Percentiles rank a stretch among this genome's conserved stretches.
phyloP scores from a whole-genome alignment of 2,888 invertebrate species.

The Ornithoptera priamus region DNA sequence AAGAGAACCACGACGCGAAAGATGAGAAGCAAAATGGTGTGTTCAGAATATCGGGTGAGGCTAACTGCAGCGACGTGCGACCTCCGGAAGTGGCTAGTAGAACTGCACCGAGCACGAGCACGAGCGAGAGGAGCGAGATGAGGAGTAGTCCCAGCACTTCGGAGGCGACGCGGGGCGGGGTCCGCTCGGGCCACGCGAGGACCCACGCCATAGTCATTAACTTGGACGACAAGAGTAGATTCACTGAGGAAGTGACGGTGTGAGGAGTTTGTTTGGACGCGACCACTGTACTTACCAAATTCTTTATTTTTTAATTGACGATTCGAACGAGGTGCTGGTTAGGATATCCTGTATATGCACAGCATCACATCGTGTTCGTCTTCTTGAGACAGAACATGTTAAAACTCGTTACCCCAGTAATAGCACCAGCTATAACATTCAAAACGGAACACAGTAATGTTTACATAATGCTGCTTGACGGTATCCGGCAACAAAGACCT shows the following conservation, averaged over 20 bases:
- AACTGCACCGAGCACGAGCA: conserved; percentile 35
- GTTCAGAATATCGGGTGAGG: conserved; percentile 73
- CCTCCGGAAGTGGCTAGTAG: conserved; percentile 56
- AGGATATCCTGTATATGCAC: no score
- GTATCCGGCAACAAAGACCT: no score
- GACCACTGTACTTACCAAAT: conserved; percentile 49
- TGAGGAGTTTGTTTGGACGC: conserved; percentile 48
- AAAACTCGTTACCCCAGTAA: no score
- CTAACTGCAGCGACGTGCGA: conserved; percentile 68
- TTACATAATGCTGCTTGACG: no score
- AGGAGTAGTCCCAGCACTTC: conserved; percentile 64
- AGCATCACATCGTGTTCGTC: no score
- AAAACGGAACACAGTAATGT: no score
- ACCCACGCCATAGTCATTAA: conserved; percentile 90
- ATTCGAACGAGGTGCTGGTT: no score
- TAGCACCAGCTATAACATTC: no score
- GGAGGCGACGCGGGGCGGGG: conserved; percentile 59
- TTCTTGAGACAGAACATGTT: no score
- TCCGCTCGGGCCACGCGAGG: conserved; percentile 83
- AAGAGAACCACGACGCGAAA: conserved; percentile 52
- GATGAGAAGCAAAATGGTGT: conserved; percentile 68
- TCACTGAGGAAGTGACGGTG: conserved; percentile 90
- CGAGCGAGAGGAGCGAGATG: conserved; percentile 65
- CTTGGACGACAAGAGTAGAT: conserved; percentile 88
- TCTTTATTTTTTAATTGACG: no score